Conservation (phyloP, 2,888 invertebrate species). For the Dolichopus griseipennis region DNA sequence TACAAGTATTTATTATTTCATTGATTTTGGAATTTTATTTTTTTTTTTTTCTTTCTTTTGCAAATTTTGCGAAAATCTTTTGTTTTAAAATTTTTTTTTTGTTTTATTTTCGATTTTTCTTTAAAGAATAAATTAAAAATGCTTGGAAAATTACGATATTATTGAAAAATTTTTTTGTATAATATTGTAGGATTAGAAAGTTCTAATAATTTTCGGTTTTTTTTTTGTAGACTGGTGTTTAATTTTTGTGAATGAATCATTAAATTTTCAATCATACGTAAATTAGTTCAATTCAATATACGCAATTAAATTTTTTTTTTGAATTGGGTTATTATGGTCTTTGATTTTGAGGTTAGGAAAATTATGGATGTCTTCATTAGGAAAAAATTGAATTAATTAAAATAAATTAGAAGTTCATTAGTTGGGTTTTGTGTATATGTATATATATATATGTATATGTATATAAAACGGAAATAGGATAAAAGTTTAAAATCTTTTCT, state of each 20-base stretch:
- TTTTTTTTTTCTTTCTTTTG: not conserved
- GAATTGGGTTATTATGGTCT: not conserved
- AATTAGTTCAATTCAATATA: not conserved
- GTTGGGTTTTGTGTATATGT: too few species aligned
- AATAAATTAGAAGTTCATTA: too few species aligned
- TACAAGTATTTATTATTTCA: not conserved
- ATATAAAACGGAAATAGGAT: too few species aligned
- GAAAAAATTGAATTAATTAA: too few species aligned
- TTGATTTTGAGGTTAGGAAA: not conserved
- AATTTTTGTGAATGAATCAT: not conserved
- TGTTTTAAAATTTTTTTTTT: too few species aligned
- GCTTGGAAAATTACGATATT: not conserved
- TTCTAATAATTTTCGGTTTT: not conserved
- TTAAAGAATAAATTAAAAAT: not conserved
- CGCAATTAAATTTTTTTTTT: too few species aligned
- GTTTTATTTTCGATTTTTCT: not conserved
- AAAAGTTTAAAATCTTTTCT: too few species aligned
- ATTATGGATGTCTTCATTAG: too few species aligned
- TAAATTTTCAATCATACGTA: not conserved
- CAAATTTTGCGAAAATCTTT: not conserved
- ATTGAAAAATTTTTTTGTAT: too few species aligned
- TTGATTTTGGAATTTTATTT: not conserved
- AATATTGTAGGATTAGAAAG: not conserved
- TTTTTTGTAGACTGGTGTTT: not conserved
- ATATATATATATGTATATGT: too few species aligned